A percentile compares a stretch with the other conserved stretches of the same genome.
These are phyloP conservation scores for Macrotrachela quadricornifera DNA, from an alignment of 1,140 invertebrate species.

Conservation along the genomic window DNA sequence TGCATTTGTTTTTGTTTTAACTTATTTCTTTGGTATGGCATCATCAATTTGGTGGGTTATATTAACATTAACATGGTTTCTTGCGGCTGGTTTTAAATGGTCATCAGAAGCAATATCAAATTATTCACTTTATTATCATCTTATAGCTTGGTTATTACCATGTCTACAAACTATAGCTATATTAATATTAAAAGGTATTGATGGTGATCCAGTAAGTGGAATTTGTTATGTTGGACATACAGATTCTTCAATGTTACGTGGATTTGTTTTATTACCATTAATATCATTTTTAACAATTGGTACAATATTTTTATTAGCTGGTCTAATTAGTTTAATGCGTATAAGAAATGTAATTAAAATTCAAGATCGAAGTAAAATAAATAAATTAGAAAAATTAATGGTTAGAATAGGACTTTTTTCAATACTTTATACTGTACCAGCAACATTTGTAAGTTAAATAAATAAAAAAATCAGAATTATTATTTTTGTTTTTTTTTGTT, in stretches of 20 bases:
- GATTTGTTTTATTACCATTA: slow-evolving; percentile 69
- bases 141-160: slow-evolving; percentile 80
- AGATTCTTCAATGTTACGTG: slow-evolving; percentile 58
- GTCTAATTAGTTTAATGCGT: slow-evolving; percentile 79
- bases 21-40: slow-evolving; percentile 95
- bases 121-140: slow-evolving; percentile 88
- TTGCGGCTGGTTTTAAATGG: slow-evolving; percentile 92
- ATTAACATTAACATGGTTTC: slow-evolving; percentile 86
- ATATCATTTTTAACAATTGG: slow-evolving; percentile 80
- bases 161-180: slow-evolving; percentile 71
- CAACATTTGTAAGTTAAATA: slow-evolving; percentile 50
- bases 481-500: slow-evolving; percentile 39
- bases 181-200: slow-evolving; percentile 76
- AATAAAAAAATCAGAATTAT: slow-evolving; percentile 52
- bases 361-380: slow-evolving; percentile 54
- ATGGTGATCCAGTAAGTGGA: slow-evolving; percentile 82
- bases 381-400: slow-evolving; percentile 92
- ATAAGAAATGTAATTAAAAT: slow-evolving; percentile 81
- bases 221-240: slow-evolving; percentile 81
- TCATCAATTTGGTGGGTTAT: slow-evolving; percentile 96
- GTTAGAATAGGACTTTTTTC: slow-evolving; percentile 82
- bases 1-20: slow-evolving; percentile 82
- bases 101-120: slow-evolving; percentile 93
- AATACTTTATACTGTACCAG: slow-evolving; percentile 82
- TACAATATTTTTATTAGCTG: slow-evolving; percentile 70